Evolutionary conservation across 1,140 invertebrate species (phyloP), one percentile per base, ranked within the genome.

Genomic region (Apis mellifera): DNA sequence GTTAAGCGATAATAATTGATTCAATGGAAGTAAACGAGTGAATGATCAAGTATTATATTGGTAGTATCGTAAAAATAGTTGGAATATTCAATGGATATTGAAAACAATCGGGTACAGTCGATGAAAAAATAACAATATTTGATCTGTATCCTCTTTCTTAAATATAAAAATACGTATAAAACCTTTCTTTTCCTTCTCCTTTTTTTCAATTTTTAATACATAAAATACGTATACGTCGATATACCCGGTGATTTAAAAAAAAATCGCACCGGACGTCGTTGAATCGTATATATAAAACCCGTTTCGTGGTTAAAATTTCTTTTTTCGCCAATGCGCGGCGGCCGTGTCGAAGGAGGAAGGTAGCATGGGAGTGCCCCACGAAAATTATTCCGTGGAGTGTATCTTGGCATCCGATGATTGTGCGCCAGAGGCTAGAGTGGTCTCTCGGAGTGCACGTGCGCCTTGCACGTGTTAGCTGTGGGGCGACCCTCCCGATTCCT

Each of bases 381-480:
- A 93, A 93, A 92, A 93, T 93, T 92, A 89, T 93, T 91, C 88
- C 86, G 86, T 86, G 83, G 89, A 92, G 90, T 92, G 89, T 92
- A 93, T 93, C 90, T 92, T 93, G 91, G 92, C 91, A 93, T 93
- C 90, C 90, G 89, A 92, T 92, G 92, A 93, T 93, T 93, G 91
- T 90, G 83, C 85, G 90, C 91, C 91, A 86, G 89, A 92, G 91
- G 91, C 92, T 90, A 91, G 90, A 92, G 91, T 87, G 90, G 87
- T 88, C 84, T 89, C 88, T 90, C 86, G 87, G 86, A 92, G 92
- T 93, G 92, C 92, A 93, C 92, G 92, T 93, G 92, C 92, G 91
- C 84, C 83, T 90, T 92, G 92, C 92, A 93, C 92, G 92, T 93
- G 92, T 93, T 92, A 93, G 90, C 91, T 90, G 89, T 91, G 91